Evolutionary conservation across 2,113 vertebrate species (phyloP).

Genomic region (Erpornis zantholeuca): DNA sequence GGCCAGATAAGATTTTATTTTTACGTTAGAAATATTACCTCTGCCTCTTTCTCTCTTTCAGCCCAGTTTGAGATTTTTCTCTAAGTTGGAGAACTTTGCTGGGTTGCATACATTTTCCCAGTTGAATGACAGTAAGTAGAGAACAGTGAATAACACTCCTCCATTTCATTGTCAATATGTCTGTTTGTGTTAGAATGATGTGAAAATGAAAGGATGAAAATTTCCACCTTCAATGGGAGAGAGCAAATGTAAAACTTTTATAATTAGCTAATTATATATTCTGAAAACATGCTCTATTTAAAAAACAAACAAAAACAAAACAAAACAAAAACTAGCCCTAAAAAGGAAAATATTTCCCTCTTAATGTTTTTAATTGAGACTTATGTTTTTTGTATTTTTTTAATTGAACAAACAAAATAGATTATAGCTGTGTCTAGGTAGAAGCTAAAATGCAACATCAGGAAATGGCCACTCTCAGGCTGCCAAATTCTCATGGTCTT

Average conservation of each 20-base stretch:
- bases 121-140: not conserved
- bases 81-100: not conserved
- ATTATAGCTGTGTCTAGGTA: not conserved
- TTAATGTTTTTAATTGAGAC: conserved; percentile 1
- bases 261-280: not conserved
- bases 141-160: not conserved
- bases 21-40: not conserved
- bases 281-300: not conserved
- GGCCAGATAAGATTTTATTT: not conserved
- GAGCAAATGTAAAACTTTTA: not conserved
- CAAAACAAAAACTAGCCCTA: not conserved
- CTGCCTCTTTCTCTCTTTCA: not conserved
- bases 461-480: not conserved
- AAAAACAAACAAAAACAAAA: not conserved
- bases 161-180: not conserved
- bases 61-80: not conserved
- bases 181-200: not conserved
- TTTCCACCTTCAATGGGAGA: not conserved
- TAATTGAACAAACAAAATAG: conserved; percentile 1
- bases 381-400: not conserved
- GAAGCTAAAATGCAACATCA: conserved; percentile 9
- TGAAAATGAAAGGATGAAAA: not conserved
- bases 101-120: not conserved
- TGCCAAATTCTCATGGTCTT: not conserved
- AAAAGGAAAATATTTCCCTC: not conserved